phyloP scores from a whole-genome alignment of 2,888 invertebrate genomes.

The Lasioglossum lativentre region DNA sequence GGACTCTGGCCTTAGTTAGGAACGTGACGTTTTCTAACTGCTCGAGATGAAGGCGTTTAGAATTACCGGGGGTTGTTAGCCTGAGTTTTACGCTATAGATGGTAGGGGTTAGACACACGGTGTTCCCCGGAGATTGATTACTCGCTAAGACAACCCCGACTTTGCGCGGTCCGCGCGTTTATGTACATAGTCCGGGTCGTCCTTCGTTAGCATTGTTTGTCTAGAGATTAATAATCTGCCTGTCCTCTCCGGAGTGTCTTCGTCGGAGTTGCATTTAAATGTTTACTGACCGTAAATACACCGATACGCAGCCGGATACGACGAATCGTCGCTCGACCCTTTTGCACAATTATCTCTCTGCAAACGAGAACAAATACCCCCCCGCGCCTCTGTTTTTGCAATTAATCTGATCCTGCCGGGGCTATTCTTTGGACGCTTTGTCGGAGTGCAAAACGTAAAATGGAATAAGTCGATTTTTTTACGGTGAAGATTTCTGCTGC shows the following conservation, averaged over 20 bases:
- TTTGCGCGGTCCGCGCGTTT: slow-evolving; percentile 50
- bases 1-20: neutral
- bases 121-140: slow-evolving; percentile 51
- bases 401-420: neutral
- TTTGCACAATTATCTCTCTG: neutral
- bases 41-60: neutral
- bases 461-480: neutral
- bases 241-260: slow-evolving; percentile 28
- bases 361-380: neutral
- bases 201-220: slow-evolving; percentile 67
- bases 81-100: neutral
- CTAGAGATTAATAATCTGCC: slow-evolving; percentile 62
- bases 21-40: neutral
- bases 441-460: neutral
- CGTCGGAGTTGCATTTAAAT: slow-evolving; percentile 55
- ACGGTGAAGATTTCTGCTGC: too few species aligned
- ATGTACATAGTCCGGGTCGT: slow-evolving; percentile 51
- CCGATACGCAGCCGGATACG: slow-evolving; percentile 28
- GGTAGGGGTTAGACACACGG: neutral
- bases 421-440: neutral
- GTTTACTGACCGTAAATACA: slow-evolving; percentile 52
- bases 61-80: neutral
- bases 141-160: slow-evolving; percentile 47
- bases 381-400: neutral
- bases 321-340: slow-evolving; percentile 10